Percentiles rank a stretch among this genome's conserved stretches.
phyloP scores from a whole-genome alignment of 2,797 vertebrate genomes.

The Mastacembelus armatus region DNA sequence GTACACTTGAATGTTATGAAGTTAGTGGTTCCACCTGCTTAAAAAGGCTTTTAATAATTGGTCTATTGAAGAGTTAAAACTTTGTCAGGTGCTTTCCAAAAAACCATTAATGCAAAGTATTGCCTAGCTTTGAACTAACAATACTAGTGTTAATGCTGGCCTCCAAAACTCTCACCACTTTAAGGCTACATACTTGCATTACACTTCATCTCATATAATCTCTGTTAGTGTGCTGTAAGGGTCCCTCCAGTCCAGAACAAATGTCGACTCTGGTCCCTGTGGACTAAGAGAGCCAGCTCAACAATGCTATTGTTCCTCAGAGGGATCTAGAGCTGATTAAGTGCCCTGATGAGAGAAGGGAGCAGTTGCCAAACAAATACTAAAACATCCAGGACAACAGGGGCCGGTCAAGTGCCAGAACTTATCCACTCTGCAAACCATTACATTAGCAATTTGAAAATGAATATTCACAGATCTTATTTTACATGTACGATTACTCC shows the following conservation, averaged over 20 bases:
- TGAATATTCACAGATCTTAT: slow-evolving; percentile 2
- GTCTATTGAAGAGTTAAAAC: no score
- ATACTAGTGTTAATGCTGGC: not conserved
- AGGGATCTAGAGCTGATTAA: slow-evolving; percentile 68
- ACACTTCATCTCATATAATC: slow-evolving; percentile 39
- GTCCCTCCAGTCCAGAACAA: slow-evolving; percentile 46
- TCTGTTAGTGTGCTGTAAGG: slow-evolving; percentile 9
- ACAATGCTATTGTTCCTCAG: slow-evolving; percentile 54
- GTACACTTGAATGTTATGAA: no score
- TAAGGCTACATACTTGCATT: not conserved
- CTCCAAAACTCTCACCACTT: not conserved
- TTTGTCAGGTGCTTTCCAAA: not conserved
- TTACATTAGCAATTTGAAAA: slow-evolving; percentile 20
- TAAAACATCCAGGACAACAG: slow-evolving; percentile 46
- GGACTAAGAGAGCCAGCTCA: slow-evolving; percentile 48
- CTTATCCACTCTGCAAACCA: slow-evolving; percentile 16
- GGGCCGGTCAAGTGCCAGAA: slow-evolving; percentile 37
- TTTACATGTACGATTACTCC: not conserved
- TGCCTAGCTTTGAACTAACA: no score
- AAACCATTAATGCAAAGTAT: not conserved
- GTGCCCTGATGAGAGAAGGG: slow-evolving; percentile 56
- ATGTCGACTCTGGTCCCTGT: slow-evolving; percentile 43
- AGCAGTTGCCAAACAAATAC: slow-evolving; percentile 59
- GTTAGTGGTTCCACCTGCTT: no score
- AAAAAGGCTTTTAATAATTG: no score